Percentiles rank a stretch among this genome's conserved stretches.
Conservation (phyloP, 1,140 invertebrate species). For the Conopomorpha cramerella region DNA sequence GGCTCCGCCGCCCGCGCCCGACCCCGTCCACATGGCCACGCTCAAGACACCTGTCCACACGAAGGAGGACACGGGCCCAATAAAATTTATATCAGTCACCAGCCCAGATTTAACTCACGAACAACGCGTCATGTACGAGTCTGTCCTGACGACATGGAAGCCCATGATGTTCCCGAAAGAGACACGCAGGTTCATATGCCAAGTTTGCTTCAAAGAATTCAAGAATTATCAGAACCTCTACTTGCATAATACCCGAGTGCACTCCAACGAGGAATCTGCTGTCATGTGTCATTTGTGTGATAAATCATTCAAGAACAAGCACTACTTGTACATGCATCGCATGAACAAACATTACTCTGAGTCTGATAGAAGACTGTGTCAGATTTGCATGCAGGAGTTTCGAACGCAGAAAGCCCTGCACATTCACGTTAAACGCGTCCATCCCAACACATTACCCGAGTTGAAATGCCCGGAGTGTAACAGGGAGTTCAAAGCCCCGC, state of each 20-base stretch:
- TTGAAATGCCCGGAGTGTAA: constrained; percentile 40
- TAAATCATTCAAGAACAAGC: constrained; percentile 49
- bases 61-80: constrained; percentile 1
- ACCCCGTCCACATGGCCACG: too few species aligned
- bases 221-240: constrained; percentile 51
- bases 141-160: constrained; percentile 42
- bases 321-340: constrained; percentile 48
- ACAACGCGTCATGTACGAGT: constrained; percentile 44
- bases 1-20: constrained; percentile 4
- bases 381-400: constrained; percentile 45
- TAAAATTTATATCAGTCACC: constrained; percentile 37
- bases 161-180: constrained; percentile 36
- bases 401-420: constrained; percentile 32
- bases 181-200: constrained; percentile 36
- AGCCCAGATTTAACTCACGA: constrained; percentile 30
- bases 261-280: constrained; percentile 37
- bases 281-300: constrained; percentile 42
- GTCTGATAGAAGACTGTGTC: constrained; percentile 39
- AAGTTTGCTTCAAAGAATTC: constrained; percentile 46
- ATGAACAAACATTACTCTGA: constrained; percentile 52
- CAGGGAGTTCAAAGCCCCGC: constrained; percentile 36
- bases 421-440: constrained; percentile 38
- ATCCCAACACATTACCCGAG: constrained; percentile 35
- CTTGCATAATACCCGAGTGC: constrained; percentile 39
- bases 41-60: too few species aligned